Conservation (phyloP, 2,888 invertebrate species). For the Ophonus ardosiacus region DNA sequence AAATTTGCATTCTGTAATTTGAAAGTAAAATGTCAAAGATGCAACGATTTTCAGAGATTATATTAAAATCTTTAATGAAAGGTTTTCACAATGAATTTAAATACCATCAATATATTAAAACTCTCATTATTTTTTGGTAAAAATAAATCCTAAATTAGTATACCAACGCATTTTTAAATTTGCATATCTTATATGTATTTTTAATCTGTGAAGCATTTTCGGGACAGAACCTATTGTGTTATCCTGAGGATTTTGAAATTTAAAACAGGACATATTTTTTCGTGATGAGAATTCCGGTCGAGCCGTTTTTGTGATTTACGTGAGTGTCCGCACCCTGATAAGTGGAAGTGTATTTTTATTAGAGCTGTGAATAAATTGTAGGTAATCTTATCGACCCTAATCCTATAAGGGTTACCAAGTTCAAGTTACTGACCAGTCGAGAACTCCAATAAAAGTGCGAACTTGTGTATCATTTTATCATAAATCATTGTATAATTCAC, state of each 20-base stretch:
- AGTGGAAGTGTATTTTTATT: conserved; percentile 34
- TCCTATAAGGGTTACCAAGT: background rate
- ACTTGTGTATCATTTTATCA: conserved; percentile 23
- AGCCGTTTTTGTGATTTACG: conserved; percentile 9
- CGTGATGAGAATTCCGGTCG: conserved; percentile 1
- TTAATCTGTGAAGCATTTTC: background rate
- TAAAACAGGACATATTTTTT: conserved; percentile 19
- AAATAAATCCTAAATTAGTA: background rate
- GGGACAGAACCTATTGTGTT: background rate
- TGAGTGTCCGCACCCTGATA: conserved; percentile 11
- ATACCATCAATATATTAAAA: background rate
- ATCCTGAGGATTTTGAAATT: background rate
- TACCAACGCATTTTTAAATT: background rate
- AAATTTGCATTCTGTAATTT: background rate
- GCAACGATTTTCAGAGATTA: conserved; percentile 11
- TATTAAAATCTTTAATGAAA: conserved; percentile 10
- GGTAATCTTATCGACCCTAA: conserved; percentile 31
- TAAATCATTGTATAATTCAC: background rate
- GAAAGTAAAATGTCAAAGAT: conserved; percentile 20
- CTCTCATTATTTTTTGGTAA: background rate
- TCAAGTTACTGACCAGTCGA: background rate
- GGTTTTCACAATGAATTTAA: background rate
- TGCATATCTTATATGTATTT: background rate
- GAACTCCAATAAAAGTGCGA: background rate
- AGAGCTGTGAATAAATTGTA: conserved; percentile 38